Conservation (phyloP, 2,113 vertebrate species). For the Hymenochirus boettgeri region DNA sequence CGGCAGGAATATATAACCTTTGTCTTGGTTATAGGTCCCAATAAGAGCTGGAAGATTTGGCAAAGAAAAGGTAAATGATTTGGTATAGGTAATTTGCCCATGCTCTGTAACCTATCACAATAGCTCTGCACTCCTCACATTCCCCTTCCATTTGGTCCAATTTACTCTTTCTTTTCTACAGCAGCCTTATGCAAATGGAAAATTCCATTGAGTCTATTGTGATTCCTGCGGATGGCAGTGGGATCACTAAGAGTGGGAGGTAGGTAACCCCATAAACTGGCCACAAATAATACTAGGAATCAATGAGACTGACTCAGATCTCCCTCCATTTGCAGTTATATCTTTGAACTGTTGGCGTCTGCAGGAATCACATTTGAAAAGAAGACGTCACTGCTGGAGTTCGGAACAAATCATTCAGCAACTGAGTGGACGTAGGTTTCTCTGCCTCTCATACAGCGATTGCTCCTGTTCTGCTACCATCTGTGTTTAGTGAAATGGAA, state of each 20-base stretch:
- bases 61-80: conserved; percentile 95
- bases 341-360: conserved; percentile 82
- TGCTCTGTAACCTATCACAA: too few species aligned
- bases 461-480: too few species aligned
- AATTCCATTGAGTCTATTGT: conserved; percentile 76
- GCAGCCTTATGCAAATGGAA: conserved; percentile 88
- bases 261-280: too few species aligned
- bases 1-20: too few species aligned
- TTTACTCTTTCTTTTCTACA: conserved; percentile 52
- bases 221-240: conserved; percentile 62
- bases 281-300: too few species aligned
- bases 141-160: too few species aligned
- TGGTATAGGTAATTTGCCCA: conserved; percentile 74
- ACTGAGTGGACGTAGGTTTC: conserved; percentile 81
- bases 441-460: too few species aligned
- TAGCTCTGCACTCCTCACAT: too few species aligned
- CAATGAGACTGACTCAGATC: too few species aligned
- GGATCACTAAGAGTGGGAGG: conserved; percentile 89
- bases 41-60: conserved; percentile 72
- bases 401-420: conserved; percentile 85
- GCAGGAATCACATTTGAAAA: conserved; percentile 78
- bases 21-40: conserved; percentile 65
- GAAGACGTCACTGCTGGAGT: conserved; percentile 68
- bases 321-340: conserved; percentile 68
- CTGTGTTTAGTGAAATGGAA: too few species aligned